phyloP scores from a whole-genome alignment of 2,113 vertebrate genomes.

The Sapajus apella region DNA sequence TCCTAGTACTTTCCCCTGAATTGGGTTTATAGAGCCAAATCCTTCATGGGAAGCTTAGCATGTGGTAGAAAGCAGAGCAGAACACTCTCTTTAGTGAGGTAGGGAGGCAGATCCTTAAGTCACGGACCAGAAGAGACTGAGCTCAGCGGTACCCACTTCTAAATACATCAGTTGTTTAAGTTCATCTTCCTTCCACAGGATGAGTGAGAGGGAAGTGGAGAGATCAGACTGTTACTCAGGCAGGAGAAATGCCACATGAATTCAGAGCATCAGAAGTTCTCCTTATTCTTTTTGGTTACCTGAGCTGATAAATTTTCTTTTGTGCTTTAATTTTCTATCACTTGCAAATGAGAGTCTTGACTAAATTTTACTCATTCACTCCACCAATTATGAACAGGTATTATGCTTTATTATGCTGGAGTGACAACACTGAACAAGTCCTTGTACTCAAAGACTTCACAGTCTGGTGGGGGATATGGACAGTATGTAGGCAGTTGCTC shows the following conservation, averaged over 20 bases:
- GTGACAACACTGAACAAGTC: background rate
- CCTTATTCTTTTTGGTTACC: background rate
- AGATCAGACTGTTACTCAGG: background rate
- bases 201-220: background rate
- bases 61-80: background rate
- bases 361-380: background rate
- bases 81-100: background rate
- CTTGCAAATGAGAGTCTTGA: background rate
- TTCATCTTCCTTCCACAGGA: background rate
- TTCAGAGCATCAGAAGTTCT: background rate
- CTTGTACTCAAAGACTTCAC: background rate
- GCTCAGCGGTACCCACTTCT: background rate
- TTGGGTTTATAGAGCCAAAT: constrained; percentile 3
- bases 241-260: background rate
- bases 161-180: too few species aligned
- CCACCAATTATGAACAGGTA: background rate
- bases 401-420: background rate
- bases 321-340: background rate
- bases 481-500: background rate
- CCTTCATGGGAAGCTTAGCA: background rate
- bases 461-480: background rate
- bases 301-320: background rate
- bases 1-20: background rate
- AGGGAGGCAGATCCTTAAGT: background rate
- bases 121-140: background rate